These are phyloP conservation scores for Lordiphosa fenestrarum DNA, from an alignment of 2,888 invertebrate genomes.

Conservation along the genomic window DNA sequence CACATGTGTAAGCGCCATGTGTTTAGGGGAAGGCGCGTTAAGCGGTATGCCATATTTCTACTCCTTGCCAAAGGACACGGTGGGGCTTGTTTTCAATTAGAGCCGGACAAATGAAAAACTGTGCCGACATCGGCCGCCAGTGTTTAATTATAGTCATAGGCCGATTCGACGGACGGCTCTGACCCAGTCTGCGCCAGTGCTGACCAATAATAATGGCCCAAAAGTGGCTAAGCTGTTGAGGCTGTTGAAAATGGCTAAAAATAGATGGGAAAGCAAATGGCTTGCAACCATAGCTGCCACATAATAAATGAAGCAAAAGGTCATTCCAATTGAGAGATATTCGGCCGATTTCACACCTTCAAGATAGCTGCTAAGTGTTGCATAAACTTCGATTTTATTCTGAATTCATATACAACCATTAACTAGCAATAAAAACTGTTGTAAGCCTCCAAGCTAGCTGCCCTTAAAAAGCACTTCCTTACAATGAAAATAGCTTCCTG, in stretches of 20 bases:
- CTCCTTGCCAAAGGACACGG: not conserved
- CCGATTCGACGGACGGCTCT: not conserved
- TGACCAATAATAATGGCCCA: not conserved
- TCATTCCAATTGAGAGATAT: too few relatives aligned
- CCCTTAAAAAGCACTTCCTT: too few relatives aligned
- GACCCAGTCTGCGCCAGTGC: constrained; percentile 5
- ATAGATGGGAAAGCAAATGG: not conserved
- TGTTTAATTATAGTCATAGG: constrained; percentile 54
- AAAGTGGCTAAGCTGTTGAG: not conserved
- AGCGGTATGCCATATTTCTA: constrained; percentile 2
- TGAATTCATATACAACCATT: too few relatives aligned
- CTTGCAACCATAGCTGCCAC: too few relatives aligned
- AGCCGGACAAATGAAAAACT: constrained; percentile 36
- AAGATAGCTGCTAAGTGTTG: too few relatives aligned
- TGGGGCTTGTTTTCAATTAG: constrained; percentile 44
- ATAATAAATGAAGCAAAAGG: too few relatives aligned
- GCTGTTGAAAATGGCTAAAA: not conserved
- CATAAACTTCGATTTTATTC: too few relatives aligned
- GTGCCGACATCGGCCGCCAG: constrained; percentile 31
- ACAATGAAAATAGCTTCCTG: too few relatives aligned
- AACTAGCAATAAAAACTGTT: too few relatives aligned
- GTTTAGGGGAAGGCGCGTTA: not conserved
- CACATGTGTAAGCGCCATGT: too few relatives aligned
- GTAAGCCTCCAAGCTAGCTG: too few relatives aligned
- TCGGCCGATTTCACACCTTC: too few relatives aligned